phyloP scores from a whole-genome alignment of 2,113 vertebrate genomes.

The Potamarius usumacintae region DNA sequence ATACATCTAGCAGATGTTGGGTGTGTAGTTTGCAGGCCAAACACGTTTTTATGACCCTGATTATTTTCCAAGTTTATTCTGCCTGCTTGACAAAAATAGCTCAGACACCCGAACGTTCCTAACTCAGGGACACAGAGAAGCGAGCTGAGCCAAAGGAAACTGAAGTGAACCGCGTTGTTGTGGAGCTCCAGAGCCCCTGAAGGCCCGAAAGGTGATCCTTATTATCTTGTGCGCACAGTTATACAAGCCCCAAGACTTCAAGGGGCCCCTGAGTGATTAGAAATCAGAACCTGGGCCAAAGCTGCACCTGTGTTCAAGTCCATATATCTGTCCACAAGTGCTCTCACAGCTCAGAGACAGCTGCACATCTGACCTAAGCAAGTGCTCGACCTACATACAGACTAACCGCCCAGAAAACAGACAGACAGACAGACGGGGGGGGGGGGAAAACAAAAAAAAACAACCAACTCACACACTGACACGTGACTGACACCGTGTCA shows the following conservation, averaged over 20 bases:
- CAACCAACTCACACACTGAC: neutral
- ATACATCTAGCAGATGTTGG: neutral
- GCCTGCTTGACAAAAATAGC: constrained; percentile 48
- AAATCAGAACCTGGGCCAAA: neutral
- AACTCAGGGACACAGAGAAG: constrained; percentile 25
- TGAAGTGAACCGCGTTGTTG: neutral
- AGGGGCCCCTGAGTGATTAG: neutral
- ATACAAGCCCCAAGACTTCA: too few species aligned
- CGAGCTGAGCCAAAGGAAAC: neutral
- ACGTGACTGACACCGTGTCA: neutral
- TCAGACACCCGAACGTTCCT: constrained; percentile 16
- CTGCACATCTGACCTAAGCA: constrained; percentile 68
- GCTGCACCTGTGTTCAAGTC: constrained; percentile 60
- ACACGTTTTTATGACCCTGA: constrained; percentile 31
- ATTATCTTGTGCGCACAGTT: too few species aligned
- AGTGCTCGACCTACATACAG: constrained; percentile 65
- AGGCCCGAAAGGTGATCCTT: too few species aligned
- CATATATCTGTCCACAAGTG: constrained; percentile 39
- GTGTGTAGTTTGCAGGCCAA: constrained; percentile 21
- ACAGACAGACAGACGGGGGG: neutral
- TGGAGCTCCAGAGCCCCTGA: too few species aligned
- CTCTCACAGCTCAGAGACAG: constrained; percentile 65
- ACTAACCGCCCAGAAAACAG: neutral
- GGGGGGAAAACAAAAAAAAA: neutral
- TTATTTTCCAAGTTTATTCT: constrained; percentile 49